phyloP scores from a whole-genome alignment of 92 coral and sea anemone species.

The Porites cylindrica region DNA sequence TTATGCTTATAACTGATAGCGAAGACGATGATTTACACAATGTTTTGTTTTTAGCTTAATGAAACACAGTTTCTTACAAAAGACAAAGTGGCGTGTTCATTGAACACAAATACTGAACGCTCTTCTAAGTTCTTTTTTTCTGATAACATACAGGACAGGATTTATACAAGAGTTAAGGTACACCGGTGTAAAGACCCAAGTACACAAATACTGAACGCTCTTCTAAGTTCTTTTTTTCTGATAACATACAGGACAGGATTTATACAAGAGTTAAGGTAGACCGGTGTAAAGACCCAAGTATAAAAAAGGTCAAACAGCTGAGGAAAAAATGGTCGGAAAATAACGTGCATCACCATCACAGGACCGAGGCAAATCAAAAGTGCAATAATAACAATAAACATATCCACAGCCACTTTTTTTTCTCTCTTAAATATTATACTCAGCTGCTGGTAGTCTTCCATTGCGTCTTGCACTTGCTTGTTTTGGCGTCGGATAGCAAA shows the following conservation, averaged over 20 bases:
- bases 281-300: constrained; percentile 14
- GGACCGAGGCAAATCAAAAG: constrained; percentile 27
- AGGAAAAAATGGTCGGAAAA: background rate
- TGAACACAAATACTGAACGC: background rate
- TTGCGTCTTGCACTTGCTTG: background rate
- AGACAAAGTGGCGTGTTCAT: too few relatives aligned
- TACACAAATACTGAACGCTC: background rate
- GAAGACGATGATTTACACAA: too few relatives aligned
- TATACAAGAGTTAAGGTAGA: background rate
- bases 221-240: constrained; percentile 6
- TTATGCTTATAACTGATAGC: too few relatives aligned
- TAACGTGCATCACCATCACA: background rate
- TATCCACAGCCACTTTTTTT: constrained; percentile 20
- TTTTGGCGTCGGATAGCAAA: background rate
- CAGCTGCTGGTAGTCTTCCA: background rate
- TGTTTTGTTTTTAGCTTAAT: too few relatives aligned
- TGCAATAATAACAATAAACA: background rate
- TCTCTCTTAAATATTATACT: background rate
- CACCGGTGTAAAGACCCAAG: constrained; percentile 10
- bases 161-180: constrained; percentile 7
- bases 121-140: constrained; percentile 1
- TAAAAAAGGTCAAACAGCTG: background rate
- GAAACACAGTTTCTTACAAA: too few relatives aligned
- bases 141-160: background rate
- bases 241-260: constrained; percentile 7